Evolutionary conservation across 2,888 invertebrate genomes (phyloP).

Genomic region (Drosophila anceps): DNA sequence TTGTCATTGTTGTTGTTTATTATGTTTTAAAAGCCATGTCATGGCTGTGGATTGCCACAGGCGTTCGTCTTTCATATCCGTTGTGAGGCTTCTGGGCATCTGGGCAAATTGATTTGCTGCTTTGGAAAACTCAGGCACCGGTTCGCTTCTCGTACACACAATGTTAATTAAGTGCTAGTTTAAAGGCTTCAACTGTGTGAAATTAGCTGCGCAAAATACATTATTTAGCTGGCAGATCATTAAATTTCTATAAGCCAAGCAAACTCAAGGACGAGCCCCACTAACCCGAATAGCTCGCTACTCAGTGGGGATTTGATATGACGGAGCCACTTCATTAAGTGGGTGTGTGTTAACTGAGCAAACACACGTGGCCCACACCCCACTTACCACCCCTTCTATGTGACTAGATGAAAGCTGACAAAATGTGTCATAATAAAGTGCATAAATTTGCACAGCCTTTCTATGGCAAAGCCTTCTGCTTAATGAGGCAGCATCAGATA

Average conservation of each 20-base stretch:
- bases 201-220: constrained; percentile 44
- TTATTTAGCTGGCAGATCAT: constrained; percentile 60
- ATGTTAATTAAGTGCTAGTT: constrained; percentile 72
- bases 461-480: constrained; percentile 45
- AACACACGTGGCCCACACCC: constrained; percentile 35
- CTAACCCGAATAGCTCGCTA: constrained; percentile 64
- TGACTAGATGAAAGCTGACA: constrained; percentile 46
- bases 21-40: constrained; percentile 30
- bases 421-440: constrained; percentile 76
- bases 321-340: constrained; percentile 65
- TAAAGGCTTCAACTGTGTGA: constrained; percentile 36
- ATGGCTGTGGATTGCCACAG: constrained; percentile 36
- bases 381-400: constrained; percentile 6
- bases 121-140: not conserved
- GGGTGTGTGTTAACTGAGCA: constrained; percentile 64
- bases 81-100: constrained; percentile 52
- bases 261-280: constrained; percentile 66
- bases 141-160: constrained; percentile 45
- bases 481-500: constrained; percentile 67
- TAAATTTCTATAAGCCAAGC: constrained; percentile 50
- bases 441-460: constrained; percentile 68
- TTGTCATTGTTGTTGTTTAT: constrained; percentile 27
- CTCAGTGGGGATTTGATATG: constrained; percentile 12
- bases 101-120: constrained; percentile 68
- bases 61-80: constrained; percentile 77